phyloP scores from a whole-genome alignment of 2,797 vertebrate species.

The Propithecus perrieri region DNA sequence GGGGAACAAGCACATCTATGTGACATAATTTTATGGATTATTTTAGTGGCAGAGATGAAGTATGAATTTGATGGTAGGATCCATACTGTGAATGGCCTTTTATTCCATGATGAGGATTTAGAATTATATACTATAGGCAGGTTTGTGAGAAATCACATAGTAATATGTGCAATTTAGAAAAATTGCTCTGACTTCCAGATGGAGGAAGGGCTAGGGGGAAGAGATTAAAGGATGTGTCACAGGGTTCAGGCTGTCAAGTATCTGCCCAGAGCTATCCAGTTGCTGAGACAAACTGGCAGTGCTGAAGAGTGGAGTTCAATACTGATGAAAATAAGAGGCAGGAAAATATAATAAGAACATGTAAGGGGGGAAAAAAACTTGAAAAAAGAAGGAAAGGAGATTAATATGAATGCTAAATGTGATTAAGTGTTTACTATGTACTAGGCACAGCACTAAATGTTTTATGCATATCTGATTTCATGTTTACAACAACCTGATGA shows the following conservation, averaged over 20 bases:
- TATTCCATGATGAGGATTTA: neutral
- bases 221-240: neutral
- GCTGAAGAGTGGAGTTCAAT: neutral
- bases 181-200: neutral
- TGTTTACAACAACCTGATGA: neutral
- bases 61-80: neutral
- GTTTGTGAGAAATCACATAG: neutral
- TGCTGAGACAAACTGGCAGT: conserved; percentile 7
- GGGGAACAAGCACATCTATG: neutral
- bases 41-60: neutral
- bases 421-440: neutral
- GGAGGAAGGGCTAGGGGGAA: neutral
- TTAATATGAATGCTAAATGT: neutral
- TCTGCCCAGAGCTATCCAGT: neutral
- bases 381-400: neutral
- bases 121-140: neutral
- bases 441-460: neutral
- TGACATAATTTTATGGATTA: neutral
- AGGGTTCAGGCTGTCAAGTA: neutral
- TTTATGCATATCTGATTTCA: conserved; percentile 10
- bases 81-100: neutral
- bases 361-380: neutral
- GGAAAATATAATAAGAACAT: neutral
- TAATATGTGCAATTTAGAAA: conserved; percentile 43
- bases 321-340: neutral